Evolutionary conservation across 2,888 invertebrate species (phyloP).

Genomic region (Eupithecia exiguata): DNA sequence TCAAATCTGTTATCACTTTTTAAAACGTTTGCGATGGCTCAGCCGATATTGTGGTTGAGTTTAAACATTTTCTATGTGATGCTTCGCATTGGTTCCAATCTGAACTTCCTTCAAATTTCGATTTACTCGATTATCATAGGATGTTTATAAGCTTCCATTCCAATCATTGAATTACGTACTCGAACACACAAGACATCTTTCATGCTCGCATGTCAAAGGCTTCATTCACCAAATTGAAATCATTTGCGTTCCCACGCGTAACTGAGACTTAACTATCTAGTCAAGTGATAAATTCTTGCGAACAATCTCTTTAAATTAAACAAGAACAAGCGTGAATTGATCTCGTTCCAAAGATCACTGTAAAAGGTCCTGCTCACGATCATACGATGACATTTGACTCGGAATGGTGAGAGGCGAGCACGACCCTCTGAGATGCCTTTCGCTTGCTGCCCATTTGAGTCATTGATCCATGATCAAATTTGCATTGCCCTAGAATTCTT

Average conservation of each 20-base stretch:
- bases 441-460: conserved; percentile 26
- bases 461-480: not conserved
- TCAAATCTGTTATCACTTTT: not conserved
- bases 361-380: conserved; percentile 41
- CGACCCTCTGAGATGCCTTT: conserved; percentile 59
- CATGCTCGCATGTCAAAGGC: not conserved
- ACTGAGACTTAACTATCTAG: conserved; percentile 4
- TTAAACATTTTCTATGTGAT: not conserved
- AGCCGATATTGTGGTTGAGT: not conserved
- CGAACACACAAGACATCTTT: not conserved
- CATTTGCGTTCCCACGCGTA: conserved; percentile 25
- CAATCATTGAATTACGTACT: not conserved
- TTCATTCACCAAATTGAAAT: not conserved
- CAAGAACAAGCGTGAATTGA: conserved; percentile 31
- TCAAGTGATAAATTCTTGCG: conserved; percentile 24
- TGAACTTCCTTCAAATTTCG: not conserved
- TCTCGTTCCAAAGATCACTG: conserved; percentile 41
- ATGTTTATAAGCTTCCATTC: not conserved
- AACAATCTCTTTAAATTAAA: conserved; percentile 33
- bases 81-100: not conserved
- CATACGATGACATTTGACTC: conserved; percentile 70
- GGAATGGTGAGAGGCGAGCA: conserved; percentile 63
- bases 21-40: not conserved
- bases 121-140: not conserved
- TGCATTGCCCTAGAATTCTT: not conserved